Evolutionary conservation across 2,888 invertebrate species (phyloP).

Genomic region (Diarsia rubi): DNA sequence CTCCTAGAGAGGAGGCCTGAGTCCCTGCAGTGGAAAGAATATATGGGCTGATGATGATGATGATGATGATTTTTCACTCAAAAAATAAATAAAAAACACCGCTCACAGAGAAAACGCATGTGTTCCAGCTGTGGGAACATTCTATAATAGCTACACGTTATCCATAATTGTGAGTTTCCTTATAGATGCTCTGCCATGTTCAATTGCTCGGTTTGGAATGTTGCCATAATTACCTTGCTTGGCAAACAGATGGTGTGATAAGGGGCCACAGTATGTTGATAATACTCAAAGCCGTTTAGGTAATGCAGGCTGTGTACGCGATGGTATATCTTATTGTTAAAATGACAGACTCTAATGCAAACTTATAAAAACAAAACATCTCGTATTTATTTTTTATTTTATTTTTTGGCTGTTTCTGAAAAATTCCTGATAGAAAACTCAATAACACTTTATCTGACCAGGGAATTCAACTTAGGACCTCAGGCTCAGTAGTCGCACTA

Average conservation of each 20-base stretch:
- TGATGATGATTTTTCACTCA: too few relatives aligned
- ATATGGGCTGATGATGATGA: too few relatives aligned
- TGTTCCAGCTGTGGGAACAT: not conserved
- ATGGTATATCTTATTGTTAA: not conserved
- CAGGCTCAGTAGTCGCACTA: too few relatives aligned
- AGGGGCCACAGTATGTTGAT: not conserved
- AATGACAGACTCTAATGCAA: not conserved
- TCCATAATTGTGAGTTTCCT: not conserved
- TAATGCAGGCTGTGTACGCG: not conserved
- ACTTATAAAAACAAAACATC: not conserved
- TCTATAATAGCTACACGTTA: not conserved
- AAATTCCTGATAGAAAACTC: too few relatives aligned
- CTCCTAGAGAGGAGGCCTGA: too few relatives aligned
- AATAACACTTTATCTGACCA: too few relatives aligned
- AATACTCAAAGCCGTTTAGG: not conserved
- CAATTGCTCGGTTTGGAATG: slow-evolving; percentile 10
- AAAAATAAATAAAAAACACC: too few relatives aligned
- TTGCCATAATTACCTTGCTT: slow-evolving; percentile 32
- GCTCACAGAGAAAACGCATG: not conserved
- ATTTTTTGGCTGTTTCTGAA: too few relatives aligned
- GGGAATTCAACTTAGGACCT: too few relatives aligned
- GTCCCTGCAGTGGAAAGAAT: too few relatives aligned
- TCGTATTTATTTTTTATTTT: too few relatives aligned
- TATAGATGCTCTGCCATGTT: not conserved
- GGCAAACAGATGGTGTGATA: slow-evolving; percentile 16